Evolutionary conservation across 2,888 invertebrate genomes (phyloP).

Genomic region (Clusia tigrina): DNA sequence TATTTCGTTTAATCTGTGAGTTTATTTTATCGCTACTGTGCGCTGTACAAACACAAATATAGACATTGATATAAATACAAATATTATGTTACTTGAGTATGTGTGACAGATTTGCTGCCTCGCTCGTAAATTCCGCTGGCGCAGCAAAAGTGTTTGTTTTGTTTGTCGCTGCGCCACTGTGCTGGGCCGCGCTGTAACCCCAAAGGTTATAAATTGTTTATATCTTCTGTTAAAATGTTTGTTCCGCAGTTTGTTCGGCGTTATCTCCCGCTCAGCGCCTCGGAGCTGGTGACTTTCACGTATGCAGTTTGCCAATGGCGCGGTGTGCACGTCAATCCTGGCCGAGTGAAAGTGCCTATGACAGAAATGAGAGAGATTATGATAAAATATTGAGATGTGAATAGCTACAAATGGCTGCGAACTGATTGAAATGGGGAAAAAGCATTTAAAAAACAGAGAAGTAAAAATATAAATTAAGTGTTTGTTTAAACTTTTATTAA

Average conservation of each 20-base stretch:
- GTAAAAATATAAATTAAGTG: too few relatives aligned
- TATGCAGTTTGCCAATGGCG: conserved; percentile 1
- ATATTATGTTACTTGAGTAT: conserved; percentile 51
- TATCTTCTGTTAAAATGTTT: conserved; percentile 45
- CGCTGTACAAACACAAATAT: conserved; percentile 53
- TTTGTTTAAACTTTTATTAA: too few relatives aligned
- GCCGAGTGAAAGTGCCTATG: too few relatives aligned
- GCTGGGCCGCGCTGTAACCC: conserved; percentile 1
- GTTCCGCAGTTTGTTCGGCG: conserved; percentile 48
- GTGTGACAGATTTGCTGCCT: conserved; percentile 57
- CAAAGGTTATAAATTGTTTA: conserved; percentile 42
- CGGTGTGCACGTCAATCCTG: neutral
- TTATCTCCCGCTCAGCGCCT: neutral
- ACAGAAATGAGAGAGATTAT: too few relatives aligned
- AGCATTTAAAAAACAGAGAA: too few relatives aligned
- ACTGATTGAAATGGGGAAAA: too few relatives aligned
- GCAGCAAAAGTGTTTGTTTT: conserved; percentile 1
- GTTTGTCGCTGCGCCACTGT: conserved; percentile 6
- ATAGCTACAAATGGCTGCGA: too few relatives aligned
- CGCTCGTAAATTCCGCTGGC: conserved; percentile 28
- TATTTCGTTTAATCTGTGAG: conserved; percentile 47
- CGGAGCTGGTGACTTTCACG: neutral
- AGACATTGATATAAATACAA: conserved; percentile 53
- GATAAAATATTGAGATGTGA: too few relatives aligned
- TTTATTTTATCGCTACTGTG: conserved; percentile 56